Percentiles rank a stretch among this genome's conserved stretches.
Conservation (phyloP, 2,888 invertebrate genomes). For the Cantharis flavilabris region DNA sequence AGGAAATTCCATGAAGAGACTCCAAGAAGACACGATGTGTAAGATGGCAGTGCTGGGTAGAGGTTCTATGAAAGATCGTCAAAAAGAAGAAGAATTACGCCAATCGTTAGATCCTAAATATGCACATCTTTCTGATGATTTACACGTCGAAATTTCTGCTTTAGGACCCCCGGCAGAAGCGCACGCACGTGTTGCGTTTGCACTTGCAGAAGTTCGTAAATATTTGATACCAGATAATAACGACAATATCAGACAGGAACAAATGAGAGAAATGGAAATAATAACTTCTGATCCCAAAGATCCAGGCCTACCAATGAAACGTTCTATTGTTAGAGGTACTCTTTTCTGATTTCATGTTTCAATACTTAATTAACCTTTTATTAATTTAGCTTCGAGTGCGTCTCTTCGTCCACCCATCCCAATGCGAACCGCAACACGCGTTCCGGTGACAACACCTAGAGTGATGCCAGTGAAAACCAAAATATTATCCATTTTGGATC, state of each 20-base stretch:
- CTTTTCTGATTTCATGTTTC: not conserved
- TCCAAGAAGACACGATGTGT: conserved; percentile 93
- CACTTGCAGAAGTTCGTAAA: conserved; percentile 78
- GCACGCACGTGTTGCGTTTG: conserved; percentile 83
- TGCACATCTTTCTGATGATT: conserved; percentile 82
- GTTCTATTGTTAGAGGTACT: conserved; percentile 49
- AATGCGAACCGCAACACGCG: conserved; percentile 54
- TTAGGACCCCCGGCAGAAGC: conserved; percentile 85
- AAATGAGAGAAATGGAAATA: conserved; percentile 78
- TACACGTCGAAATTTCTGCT: conserved; percentile 88
- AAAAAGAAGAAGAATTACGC: conserved; percentile 78
- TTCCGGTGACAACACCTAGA: conserved; percentile 58
- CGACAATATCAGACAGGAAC: conserved; percentile 83
- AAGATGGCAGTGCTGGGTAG: conserved; percentile 93
- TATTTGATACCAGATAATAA: conserved; percentile 77
- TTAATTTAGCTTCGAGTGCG: conserved; percentile 41
- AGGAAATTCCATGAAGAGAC: conserved; percentile 88
- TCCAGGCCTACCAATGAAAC: conserved; percentile 28
- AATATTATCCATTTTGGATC: conserved; percentile 82
- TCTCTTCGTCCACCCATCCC: conserved; percentile 54
- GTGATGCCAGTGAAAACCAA: conserved; percentile 74
- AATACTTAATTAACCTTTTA: conserved; percentile 4
- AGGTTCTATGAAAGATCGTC: conserved; percentile 89
- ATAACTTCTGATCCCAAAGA: conserved; percentile 50
- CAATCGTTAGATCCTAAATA: conserved; percentile 86